A percentile compares a stretch with the other conserved stretches of the same genome.
phyloP scores from a whole-genome alignment of 2,888 invertebrate species.

The Cloeon dipterum region DNA sequence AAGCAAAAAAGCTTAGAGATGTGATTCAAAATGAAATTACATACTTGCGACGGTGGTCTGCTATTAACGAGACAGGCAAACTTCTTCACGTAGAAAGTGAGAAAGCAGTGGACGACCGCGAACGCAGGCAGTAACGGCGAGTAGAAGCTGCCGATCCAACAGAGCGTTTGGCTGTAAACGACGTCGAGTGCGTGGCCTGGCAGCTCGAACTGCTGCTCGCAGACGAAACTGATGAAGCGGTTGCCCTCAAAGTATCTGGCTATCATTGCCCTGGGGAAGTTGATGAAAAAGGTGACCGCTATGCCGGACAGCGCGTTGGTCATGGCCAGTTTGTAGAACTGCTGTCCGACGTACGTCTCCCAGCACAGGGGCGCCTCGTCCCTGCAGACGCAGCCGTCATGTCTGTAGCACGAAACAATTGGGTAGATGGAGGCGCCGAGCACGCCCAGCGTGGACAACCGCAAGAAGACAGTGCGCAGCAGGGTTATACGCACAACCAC shows the following conservation, averaged over 20 bases:
- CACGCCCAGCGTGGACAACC: slow-evolving; percentile 50
- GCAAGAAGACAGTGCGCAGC: slow-evolving; percentile 46
- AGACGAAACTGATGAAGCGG: slow-evolving; percentile 36
- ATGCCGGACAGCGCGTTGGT: slow-evolving; percentile 50
- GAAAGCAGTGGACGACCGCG: slow-evolving; percentile 41
- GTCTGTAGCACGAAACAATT: slow-evolving; percentile 17
- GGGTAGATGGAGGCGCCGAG: slow-evolving; percentile 41
- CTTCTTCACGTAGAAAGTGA: slow-evolving; percentile 67
- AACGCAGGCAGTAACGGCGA: slow-evolving; percentile 56
- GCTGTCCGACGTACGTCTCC: slow-evolving; percentile 77
- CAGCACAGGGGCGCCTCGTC: slow-evolving; percentile 33
- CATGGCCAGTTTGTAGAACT: slow-evolving; percentile 57
- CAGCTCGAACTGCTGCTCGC: slow-evolving; percentile 59
- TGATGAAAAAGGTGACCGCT: slow-evolving; percentile 45
- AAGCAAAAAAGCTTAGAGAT: too few species aligned
- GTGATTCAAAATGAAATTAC: too few species aligned
- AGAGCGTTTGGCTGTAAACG: slow-evolving; percentile 63
- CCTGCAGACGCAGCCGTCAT: slow-evolving; percentile 17
- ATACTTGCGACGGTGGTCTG: slow-evolving; percentile 40
- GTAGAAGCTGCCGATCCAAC: slow-evolving; percentile 73
- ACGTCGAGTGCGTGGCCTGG: slow-evolving; percentile 67
- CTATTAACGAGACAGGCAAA: slow-evolving; percentile 60
- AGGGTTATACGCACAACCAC: slow-evolving; percentile 43
- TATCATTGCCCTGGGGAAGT: slow-evolving; percentile 49
- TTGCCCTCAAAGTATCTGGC: slow-evolving; percentile 26